Evolutionary conservation across 2,888 invertebrate genomes (phyloP), one percentile per base, ranked within the genome.

Genomic region (Elgonia sp.): DNA sequence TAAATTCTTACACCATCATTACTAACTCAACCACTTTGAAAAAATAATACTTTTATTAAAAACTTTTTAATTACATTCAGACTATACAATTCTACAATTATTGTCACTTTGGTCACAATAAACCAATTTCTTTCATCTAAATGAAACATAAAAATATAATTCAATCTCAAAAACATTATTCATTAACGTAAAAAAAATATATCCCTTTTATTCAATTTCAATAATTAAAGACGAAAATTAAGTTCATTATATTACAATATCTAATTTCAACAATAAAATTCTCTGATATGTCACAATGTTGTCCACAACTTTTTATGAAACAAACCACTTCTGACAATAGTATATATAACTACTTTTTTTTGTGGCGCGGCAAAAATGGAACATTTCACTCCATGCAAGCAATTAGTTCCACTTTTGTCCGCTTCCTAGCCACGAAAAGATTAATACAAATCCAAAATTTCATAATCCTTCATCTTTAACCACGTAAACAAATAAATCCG

Each of bases 401-500:
- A n/a, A n/a, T n/a, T n/a, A n/a, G n/a, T n/a, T n/a, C n/a, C n/a
- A n/a, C n/a, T n/a, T n/a, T n/a, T n/a, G n/a, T n/a, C n/a, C n/a
- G n/a, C n/a, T n/a, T n/a, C n/a, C n/a, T n/a, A n/a, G n/a, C n/a
- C n/a, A n/a, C n/a, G n/a, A n/a, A n/a, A n/a, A n/a, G n/a, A n/a
- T n/a, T n/a, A 7, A 10, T 46, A n/a, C 16, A 53, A n/a, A 53
- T n/a, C 14, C 53, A n/a, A 53, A 53, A 7, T n/a, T 12, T 2
- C 8, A 46, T 46, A 8, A n/a, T 53, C 7, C 16, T 57, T 16
- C 9, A 57, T 8, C 21, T 7, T 57, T 7, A 21, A 50, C 0
- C 2, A 20, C 57, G 57, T 50, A 79, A 85, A 57, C 57, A 77
- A 69, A 69, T 75, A 80, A 85, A 85, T 75, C 42, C 37, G 60